These are phyloP conservation scores for Metaphire vulgaris DNA, from an alignment of 1,140 invertebrate species.

Conservation along the genomic window DNA sequence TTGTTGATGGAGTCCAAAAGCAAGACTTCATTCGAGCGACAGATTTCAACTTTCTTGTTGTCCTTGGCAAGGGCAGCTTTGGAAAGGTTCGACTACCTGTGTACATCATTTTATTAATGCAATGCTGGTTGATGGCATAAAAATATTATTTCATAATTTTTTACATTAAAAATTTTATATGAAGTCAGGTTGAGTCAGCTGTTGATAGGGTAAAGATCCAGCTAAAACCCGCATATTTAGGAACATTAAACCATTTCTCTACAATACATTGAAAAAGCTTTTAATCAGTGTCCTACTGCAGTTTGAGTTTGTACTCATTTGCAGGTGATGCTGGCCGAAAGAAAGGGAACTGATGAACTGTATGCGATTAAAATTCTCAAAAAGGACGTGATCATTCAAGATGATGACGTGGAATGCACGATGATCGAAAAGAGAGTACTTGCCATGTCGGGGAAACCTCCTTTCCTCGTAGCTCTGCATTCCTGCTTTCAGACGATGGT, in stretches of 20 bases:
- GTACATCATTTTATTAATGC: background rate
- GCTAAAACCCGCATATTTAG: too few relatives aligned
- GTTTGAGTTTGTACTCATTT: too few relatives aligned
- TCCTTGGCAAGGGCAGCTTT: conserved; percentile 96
- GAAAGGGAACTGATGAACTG: conserved; percentile 92
- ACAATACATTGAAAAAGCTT: too few relatives aligned
- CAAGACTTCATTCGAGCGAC: conserved; percentile 88
- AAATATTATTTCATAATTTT: too few relatives aligned
- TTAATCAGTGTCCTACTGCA: too few relatives aligned
- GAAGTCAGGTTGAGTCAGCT: too few relatives aligned
- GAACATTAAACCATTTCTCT: too few relatives aligned
- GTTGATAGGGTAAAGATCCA: too few relatives aligned
- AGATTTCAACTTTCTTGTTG: conserved; percentile 97
- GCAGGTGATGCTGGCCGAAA: conserved; percentile 89
- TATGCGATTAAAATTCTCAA: conserved; percentile 99
- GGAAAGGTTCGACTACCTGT: conserved; percentile 84
- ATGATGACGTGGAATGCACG: conserved; percentile 99
- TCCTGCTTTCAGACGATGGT: conserved; percentile 99
- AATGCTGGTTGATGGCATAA: too few relatives aligned
- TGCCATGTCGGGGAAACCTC: conserved; percentile 86
- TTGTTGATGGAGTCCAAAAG: conserved; percentile 17
- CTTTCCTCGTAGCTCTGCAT: conserved; percentile 94
- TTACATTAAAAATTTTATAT: too few relatives aligned
- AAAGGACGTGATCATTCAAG: conserved; percentile 99
- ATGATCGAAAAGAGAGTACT: conserved; percentile 98